Conservation (phyloP, 2,113 vertebrate genomes). For the Atlantisia rogersi region DNA sequence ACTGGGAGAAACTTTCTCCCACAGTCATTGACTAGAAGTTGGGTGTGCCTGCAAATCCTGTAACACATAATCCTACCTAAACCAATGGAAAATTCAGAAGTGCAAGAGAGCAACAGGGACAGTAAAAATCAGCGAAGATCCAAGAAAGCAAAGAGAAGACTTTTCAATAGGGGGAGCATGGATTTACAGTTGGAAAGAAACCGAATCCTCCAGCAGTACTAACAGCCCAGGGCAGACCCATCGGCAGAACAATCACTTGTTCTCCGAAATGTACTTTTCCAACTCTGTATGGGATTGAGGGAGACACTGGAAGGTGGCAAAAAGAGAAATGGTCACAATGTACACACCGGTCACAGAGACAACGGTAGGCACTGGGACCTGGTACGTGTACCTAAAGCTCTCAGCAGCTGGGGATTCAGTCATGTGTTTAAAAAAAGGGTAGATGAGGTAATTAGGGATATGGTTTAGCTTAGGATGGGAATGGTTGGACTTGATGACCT, state of each 20-base stretch:
- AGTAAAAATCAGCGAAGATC: neutral
- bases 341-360: neutral
- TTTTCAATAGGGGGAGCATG: neutral
- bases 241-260: neutral
- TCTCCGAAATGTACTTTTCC: neutral
- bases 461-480: too few species aligned
- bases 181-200: neutral
- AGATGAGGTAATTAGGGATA: too few species aligned
- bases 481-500: too few species aligned
- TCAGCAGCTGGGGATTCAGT: neutral
- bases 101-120: neutral
- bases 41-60: accelerated
- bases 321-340: neutral
- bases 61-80: neutral
- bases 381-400: neutral
- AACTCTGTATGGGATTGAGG: neutral
- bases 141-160: neutral
- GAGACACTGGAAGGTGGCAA: neutral
- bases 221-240: neutral
- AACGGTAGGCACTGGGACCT: neutral
- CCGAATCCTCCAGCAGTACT: neutral
- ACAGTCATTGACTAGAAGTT: neutral
- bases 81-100: neutral
- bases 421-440: too few species aligned
- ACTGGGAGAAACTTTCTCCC: neutral